These are phyloP conservation scores for Anarrhichthys ocellatus DNA, from an alignment of 2,113 vertebrate genomes.

Conservation along the genomic window DNA sequence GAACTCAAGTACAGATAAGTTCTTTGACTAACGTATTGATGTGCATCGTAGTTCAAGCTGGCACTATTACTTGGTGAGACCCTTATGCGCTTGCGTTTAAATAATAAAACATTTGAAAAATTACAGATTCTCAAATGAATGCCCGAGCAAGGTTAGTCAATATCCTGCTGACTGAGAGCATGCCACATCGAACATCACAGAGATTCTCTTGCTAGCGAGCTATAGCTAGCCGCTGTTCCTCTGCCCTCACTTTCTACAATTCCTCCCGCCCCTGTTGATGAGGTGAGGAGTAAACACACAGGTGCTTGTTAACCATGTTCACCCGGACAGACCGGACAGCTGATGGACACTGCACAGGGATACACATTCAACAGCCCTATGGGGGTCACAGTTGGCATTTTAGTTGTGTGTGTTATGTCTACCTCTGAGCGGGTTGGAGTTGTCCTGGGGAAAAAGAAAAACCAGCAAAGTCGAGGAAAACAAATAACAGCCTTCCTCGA, in stretches of 20 bases:
- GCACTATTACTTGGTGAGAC: neutral
- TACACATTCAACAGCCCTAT: slow-evolving; percentile 27
- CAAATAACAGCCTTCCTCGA: slow-evolving; percentile 64
- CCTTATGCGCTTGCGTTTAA: slow-evolving; percentile 3
- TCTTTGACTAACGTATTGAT: slow-evolving; percentile 23
- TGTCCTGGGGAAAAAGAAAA: slow-evolving; percentile 44
- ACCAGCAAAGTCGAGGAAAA: slow-evolving; percentile 62
- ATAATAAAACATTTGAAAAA: neutral
- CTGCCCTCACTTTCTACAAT: slow-evolving; percentile 9
- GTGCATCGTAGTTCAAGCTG: slow-evolving; percentile 31
- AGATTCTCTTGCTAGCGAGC: neutral
- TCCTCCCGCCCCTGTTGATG: slow-evolving; percentile 25
- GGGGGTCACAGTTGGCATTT: slow-evolving; percentile 51
- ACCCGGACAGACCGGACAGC: slow-evolving; percentile 43
- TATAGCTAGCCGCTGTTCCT: neutral
- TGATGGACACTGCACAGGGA: slow-evolving; percentile 47
- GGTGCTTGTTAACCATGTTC: slow-evolving; percentile 62
- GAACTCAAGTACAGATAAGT: slow-evolving; percentile 25
- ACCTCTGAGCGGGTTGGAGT: slow-evolving; percentile 39
- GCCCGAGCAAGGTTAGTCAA: slow-evolving; percentile 8
- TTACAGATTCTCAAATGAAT: slow-evolving; percentile 19
- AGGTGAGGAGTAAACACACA: slow-evolving; percentile 47
- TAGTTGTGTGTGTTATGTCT: slow-evolving; percentile 27
- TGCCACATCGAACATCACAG: neutral
- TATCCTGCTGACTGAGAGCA: slow-evolving; percentile 11